phyloP scores from a whole-genome alignment of 2,113 vertebrate species.

The Cichladusa arquata region DNA sequence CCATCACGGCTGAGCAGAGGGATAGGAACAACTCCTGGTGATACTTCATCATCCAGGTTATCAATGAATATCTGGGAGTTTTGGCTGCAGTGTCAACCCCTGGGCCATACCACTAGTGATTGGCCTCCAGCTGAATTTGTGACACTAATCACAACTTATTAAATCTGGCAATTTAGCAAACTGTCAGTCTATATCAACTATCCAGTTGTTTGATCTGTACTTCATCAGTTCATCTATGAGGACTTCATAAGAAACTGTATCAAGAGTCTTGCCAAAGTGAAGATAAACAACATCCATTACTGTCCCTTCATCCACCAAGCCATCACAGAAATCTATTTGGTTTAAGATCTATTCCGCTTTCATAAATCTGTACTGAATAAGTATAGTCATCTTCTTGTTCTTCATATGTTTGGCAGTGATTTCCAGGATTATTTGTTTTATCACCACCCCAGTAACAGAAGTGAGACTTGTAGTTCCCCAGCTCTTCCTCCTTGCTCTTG shows the following conservation, averaged over 20 bases:
- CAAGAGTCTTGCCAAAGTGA: not conserved
- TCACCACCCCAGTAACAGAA: not conserved
- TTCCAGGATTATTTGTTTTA: not conserved
- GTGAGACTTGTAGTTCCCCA: not conserved
- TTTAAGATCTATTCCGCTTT: not conserved
- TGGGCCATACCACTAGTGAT: not conserved
- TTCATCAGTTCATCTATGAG: not conserved
- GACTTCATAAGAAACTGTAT: not conserved
- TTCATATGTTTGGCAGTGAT: not conserved
- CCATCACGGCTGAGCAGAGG: not conserved
- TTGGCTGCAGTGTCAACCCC: not conserved
- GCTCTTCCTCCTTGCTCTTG: not conserved
- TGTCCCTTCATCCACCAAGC: not conserved
- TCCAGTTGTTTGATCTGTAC: not conserved
- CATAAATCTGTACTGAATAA: not conserved
- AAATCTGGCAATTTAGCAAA: not conserved
- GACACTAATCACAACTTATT: not conserved
- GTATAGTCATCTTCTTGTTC: not conserved
- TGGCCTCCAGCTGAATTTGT: not conserved
- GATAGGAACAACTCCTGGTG: not conserved
- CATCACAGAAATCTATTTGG: not conserved
- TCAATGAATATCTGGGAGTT: not conserved
- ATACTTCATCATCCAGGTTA: not conserved
- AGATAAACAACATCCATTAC: not conserved
- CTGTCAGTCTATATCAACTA: not conserved